phyloP scores from a whole-genome alignment of 2,113 vertebrate species.

The Ctenodactylus gundi region DNA sequence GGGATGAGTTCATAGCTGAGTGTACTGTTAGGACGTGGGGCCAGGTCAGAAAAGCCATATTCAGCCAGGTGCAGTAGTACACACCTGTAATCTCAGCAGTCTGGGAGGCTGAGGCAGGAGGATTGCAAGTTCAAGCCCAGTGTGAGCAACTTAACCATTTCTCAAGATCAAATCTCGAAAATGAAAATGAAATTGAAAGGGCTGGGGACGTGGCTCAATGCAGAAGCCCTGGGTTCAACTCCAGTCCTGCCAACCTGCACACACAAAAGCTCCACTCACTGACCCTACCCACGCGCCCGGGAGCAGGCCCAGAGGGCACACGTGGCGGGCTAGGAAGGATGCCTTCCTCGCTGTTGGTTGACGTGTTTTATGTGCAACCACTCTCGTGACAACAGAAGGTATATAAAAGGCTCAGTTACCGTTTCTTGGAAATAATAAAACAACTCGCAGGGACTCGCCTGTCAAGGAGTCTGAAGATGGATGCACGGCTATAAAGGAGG shows the following conservation, averaged over 20 bases:
- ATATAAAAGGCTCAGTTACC: constrained; percentile 58
- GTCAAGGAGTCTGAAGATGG: constrained; percentile 56
- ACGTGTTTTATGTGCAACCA: constrained; percentile 63
- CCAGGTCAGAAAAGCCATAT: background rate
- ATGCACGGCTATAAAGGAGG: constrained; percentile 41
- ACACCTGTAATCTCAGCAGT: background rate
- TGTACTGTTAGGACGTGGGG: too few species aligned
- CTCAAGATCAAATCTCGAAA: background rate
- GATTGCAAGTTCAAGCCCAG: background rate
- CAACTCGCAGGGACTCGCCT: constrained; percentile 53
- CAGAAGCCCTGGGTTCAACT: background rate
- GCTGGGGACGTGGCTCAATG: background rate
- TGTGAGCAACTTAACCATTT: background rate
- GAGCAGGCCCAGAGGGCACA: background rate
- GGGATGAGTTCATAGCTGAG: too few species aligned
- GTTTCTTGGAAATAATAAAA: constrained; percentile 76
- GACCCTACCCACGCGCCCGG: background rate
- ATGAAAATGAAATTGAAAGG: background rate
- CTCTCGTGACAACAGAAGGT: constrained; percentile 63
- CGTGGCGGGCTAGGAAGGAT: background rate
- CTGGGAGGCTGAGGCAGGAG: background rate
- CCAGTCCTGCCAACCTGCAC: background rate
- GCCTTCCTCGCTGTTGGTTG: background rate
- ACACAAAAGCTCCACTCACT: background rate
- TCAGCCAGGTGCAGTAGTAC: background rate